Percentiles rank a stretch among this genome's conserved stretches.
Evolutionary conservation across 2,888 invertebrate species (phyloP).

Genomic region (Carterocephalus palaemon): DNA sequence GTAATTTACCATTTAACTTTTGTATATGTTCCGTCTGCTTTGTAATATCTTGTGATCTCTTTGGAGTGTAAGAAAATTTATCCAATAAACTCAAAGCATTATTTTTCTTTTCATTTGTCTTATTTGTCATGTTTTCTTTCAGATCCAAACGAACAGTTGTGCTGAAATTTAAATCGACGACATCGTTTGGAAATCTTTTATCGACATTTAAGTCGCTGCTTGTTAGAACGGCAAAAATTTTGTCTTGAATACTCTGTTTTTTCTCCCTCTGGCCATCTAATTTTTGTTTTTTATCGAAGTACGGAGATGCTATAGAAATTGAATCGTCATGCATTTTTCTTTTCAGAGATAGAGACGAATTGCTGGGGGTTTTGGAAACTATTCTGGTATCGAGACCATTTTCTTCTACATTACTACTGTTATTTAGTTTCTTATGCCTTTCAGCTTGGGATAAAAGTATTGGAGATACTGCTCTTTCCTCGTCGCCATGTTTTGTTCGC

Average conservation of each 20-base stretch:
- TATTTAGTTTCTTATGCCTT: slow-evolving; percentile 39
- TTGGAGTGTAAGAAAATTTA: slow-evolving; percentile 8
- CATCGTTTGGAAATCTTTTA: background rate
- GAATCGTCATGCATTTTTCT: slow-evolving; percentile 47
- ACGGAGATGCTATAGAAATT: slow-evolving; percentile 53
- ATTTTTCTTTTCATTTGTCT: background rate
- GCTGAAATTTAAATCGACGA: slow-evolving; percentile 1
- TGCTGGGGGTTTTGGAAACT: background rate
- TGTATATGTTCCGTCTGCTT: background rate
- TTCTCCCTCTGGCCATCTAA: slow-evolving; percentile 36
- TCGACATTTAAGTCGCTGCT: slow-evolving; percentile 41
- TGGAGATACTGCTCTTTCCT: slow-evolving; percentile 56
- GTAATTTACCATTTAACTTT: background rate
- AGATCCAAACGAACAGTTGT: background rate
- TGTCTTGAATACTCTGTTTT: slow-evolving; percentile 53
- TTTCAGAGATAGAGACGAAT: slow-evolving; percentile 34
- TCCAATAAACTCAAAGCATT: background rate
- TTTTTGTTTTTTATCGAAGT: slow-evolving; percentile 62
- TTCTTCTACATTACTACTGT: slow-evolving; percentile 22
- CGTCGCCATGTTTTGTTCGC: slow-evolving; percentile 13
- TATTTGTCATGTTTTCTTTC: background rate
- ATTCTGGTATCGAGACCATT: background rate
- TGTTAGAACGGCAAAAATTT: slow-evolving; percentile 52
- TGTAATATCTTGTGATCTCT: background rate
- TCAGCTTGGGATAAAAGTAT: slow-evolving; percentile 62